Percentiles rank a stretch among this genome's conserved stretches.
Conservation (phyloP, 1,140 invertebrate genomes). For the Hesperophylax magnus region DNA sequence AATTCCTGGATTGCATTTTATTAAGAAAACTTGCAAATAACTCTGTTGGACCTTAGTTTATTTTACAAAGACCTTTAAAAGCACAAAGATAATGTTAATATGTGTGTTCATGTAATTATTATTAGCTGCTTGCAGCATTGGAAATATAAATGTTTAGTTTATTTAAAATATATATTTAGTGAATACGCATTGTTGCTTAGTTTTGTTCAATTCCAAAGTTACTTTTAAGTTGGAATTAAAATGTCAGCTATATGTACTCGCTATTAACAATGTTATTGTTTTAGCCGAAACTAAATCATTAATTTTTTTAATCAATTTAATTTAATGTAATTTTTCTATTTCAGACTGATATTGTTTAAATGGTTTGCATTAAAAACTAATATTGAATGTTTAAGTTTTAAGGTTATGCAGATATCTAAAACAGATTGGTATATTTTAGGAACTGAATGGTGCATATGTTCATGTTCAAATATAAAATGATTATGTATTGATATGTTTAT, state of each 20-base stretch:
- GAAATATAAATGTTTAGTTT: background rate
- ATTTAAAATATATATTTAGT: background rate
- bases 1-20: too few species aligned
- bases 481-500: background rate
- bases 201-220: slow-evolving; percentile 27
- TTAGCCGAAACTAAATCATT: background rate
- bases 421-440: background rate
- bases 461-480: background rate
- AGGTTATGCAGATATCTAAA: too few species aligned
- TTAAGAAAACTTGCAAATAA: too few species aligned
- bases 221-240: slow-evolving; percentile 13
- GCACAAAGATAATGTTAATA: background rate
- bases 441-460: background rate
- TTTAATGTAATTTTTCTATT: slow-evolving; percentile 13
- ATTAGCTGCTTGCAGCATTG: slow-evolving; percentile 2
- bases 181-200: background rate
- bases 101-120: slow-evolving; percentile 4
- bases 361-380: slow-evolving; percentile 10
- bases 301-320: slow-evolving; percentile 2
- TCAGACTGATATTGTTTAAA: slow-evolving; percentile 33
- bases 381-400: slow-evolving; percentile 13
- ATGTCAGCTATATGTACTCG: background rate
- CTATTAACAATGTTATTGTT: background rate
- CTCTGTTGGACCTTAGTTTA: too few species aligned
- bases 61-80: too few species aligned